phyloP scores from a whole-genome alignment of 1,140 invertebrate species.

The Danaus melanippus region DNA sequence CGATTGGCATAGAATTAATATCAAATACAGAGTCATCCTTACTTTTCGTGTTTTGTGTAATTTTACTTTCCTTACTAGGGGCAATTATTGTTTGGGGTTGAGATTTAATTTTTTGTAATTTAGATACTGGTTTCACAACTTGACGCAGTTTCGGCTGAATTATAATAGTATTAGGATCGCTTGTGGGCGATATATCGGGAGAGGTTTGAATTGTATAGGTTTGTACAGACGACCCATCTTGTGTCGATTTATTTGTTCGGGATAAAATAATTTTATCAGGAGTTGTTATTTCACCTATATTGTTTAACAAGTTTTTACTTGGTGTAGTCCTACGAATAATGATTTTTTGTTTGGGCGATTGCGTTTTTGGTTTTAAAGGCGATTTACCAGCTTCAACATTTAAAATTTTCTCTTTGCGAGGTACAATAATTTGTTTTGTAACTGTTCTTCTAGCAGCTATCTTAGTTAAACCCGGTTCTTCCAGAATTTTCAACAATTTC shows the following conservation, averaged over 20 bases:
- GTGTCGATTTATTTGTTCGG: slow-evolving; percentile 36
- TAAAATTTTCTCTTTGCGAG: slow-evolving; percentile 64
- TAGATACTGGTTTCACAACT: slow-evolving; percentile 41
- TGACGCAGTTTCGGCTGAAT: slow-evolving; percentile 56
- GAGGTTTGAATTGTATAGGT: slow-evolving; percentile 63
- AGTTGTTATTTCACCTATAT: slow-evolving; percentile 40
- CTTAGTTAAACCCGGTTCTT: slow-evolving; percentile 54
- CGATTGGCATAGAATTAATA: slow-evolving; percentile 82
- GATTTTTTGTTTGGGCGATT: slow-evolving; percentile 59
- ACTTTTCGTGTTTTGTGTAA: slow-evolving; percentile 18
- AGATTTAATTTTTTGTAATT: slow-evolving; percentile 52
- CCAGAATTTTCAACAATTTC: slow-evolving; percentile 67
- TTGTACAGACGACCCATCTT: slow-evolving; percentile 54
- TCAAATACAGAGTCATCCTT: slow-evolving; percentile 75
- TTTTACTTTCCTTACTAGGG: slow-evolving; percentile 33
- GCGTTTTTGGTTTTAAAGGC: slow-evolving; percentile 39
- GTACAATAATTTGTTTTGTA: slow-evolving; percentile 47
- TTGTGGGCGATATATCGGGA: slow-evolving; percentile 28
- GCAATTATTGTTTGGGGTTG: slow-evolving; percentile 35
- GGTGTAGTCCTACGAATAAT: slow-evolving; percentile 60
- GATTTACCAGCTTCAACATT: slow-evolving; percentile 61
- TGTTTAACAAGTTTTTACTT: slow-evolving; percentile 48
- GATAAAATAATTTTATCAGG: slow-evolving; percentile 64
- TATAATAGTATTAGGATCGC: slow-evolving; percentile 48
- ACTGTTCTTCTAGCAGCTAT: slow-evolving; percentile 36